Evolutionary conservation across 2,888 invertebrate species (phyloP).

Genomic region (Pediacus dermestoides): DNA sequence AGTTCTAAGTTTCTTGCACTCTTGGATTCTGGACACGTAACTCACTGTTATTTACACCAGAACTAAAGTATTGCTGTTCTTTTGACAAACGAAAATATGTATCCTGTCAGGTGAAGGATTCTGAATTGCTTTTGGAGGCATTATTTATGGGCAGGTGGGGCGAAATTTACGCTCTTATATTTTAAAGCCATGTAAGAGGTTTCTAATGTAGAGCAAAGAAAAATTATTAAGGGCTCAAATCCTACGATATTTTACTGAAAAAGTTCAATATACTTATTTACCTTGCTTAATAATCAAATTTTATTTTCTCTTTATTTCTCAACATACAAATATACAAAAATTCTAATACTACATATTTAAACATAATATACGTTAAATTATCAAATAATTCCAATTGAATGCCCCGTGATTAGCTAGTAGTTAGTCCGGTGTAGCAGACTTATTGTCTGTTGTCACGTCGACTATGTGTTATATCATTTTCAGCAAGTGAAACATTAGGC

Average conservation of each 20-base stretch:
- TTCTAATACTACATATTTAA: no score
- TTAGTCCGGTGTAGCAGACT: no score
- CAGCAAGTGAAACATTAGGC: slow-evolving; percentile 11
- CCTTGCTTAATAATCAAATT: neutral
- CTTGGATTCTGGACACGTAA: slow-evolving; percentile 26
- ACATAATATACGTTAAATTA: no score
- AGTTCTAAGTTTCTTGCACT: slow-evolving; percentile 12
- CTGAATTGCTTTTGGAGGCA: slow-evolving; percentile 1
- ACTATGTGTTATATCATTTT: slow-evolving; percentile 16
- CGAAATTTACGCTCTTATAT: no score
- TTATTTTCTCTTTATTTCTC: neutral
- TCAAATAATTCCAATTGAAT: no score
- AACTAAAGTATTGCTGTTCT: slow-evolving; percentile 24
- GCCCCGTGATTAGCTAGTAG: no score
- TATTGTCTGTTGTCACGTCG: slow-evolving; percentile 19
- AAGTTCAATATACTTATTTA: no score
- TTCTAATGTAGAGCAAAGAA: no score
- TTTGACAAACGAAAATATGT: slow-evolving; percentile 23
- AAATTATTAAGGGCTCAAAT: no score
- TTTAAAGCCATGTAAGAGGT: no score
- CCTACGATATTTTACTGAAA: no score
- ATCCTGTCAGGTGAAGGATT: slow-evolving; percentile 16
- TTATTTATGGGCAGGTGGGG: slow-evolving; percentile 12
- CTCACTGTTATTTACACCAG: slow-evolving; percentile 28
- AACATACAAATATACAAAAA: no score